A percentile compares a stretch with the other conserved stretches of the same genome.
These are phyloP conservation scores for Sciaenops ocellatus DNA, from an alignment of 2,797 vertebrate genomes.

Conservation along the genomic window DNA sequence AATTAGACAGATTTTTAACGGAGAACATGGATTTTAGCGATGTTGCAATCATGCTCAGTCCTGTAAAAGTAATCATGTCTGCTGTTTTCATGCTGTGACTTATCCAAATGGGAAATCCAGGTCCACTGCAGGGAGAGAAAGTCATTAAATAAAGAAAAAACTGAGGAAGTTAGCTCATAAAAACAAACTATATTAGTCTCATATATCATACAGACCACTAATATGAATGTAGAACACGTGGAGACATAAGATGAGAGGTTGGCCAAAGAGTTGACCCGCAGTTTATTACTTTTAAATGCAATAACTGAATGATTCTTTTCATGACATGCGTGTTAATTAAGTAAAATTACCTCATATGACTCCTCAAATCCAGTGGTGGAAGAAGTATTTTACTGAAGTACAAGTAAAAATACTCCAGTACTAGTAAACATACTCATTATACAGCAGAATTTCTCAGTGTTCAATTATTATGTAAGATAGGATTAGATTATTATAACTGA, in stretches of 20 bases:
- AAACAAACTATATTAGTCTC: conserved; percentile 29
- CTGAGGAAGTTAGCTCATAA: conserved; percentile 16
- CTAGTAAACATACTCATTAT: neutral
- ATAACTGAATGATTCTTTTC: conserved; percentile 18
- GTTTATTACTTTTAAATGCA: conserved; percentile 37
- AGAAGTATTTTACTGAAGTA: neutral
- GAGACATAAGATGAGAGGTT: neutral
- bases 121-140: conserved; percentile 10
- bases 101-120: conserved; percentile 43
- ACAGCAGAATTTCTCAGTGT: neutral
- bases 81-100: conserved; percentile 30
- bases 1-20: conserved; percentile 12
- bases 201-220: conserved; percentile 16
- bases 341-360: neutral
- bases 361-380: neutral
- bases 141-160: conserved; percentile 19
- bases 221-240: conserved; percentile 12
- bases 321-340: conserved; percentile 20
- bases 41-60: conserved; percentile 13
- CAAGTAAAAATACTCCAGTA: no score
- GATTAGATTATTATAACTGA: neutral
- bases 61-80: conserved; percentile 37
- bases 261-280: conserved; percentile 9
- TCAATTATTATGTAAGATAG: neutral
- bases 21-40: conserved; percentile 19